Base-by-base conservation (phyloP, 2,113 vertebrate genomes). In the Gulo gulo region DNA sequence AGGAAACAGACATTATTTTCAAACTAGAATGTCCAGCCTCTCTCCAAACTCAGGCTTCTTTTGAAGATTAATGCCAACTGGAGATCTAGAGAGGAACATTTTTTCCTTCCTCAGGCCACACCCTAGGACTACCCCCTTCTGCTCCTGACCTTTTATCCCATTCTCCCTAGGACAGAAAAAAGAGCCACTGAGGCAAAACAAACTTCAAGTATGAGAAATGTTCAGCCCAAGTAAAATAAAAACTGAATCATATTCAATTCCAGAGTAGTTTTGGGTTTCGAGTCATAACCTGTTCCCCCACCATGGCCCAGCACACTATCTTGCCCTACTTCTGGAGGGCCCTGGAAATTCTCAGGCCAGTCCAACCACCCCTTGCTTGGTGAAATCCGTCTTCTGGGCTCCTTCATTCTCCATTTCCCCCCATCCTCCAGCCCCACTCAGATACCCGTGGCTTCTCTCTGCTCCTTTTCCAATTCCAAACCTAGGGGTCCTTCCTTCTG, bases 191-290 rank as follows among this genome's bases (percentile, higher is more conserved):
- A 8, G 11, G 31, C 42, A 83, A 24, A 71, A 45, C 47, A 59
- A 67, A 82, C 52, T 52, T 76, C 18, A 87, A 95, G 16, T 42
- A 47, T 90, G 89, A 94, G 92, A 96, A 93, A 93, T 88, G 7
- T 24, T 95, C 36, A 94, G 61, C 34, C 52, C 55, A 79, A 94
- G 84, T 65, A 71, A 97, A 96, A 94, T 50, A 85, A 98, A 95
- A 91, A 88, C 97, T 65, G 59, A 96, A 87, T 87, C 71, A 81
- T 67, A 92, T 67, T 97, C 69, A 96, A 65, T 83, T 87, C 47
- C 94, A 97, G 90, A 91, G 50, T 73, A 73, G 94, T 89, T 80
- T 92, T 71, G 45, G 45, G 73, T 95, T 96, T 92, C 13, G 4
- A 83, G 12, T 97, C 91, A 36, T 69, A 90, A 83, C 29, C 52